These are phyloP conservation scores for Laothoe populi DNA, from an alignment of 2,888 invertebrate genomes.

Conservation along the genomic window DNA sequence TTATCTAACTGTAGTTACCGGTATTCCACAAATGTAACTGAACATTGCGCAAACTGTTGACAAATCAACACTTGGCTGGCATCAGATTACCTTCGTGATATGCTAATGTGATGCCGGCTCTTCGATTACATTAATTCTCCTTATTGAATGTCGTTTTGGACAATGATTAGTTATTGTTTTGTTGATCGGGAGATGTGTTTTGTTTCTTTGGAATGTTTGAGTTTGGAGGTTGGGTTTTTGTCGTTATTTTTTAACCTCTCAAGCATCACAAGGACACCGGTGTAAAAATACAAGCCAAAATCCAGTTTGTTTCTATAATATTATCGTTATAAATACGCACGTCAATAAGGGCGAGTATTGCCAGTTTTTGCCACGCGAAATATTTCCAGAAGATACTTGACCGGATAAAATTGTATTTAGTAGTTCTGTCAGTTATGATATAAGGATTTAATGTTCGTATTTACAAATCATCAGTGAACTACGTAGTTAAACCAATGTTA, in stretches of 20 bases:
- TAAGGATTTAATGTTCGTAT: no score
- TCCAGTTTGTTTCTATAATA: no score
- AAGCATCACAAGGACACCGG: no score
- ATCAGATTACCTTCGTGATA: slow-evolving; percentile 48
- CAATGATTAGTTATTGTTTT: slow-evolving; percentile 30
- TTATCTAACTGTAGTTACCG: neutral
- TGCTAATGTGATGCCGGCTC: slow-evolving; percentile 40
- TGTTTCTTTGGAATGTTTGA: slow-evolving; percentile 19
- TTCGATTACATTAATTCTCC: slow-evolving; percentile 36
- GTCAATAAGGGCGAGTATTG: no score
- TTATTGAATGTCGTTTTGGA: slow-evolving; percentile 28
- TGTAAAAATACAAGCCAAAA: no score
- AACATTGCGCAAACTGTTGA: slow-evolving; percentile 38
- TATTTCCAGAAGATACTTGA: no score
- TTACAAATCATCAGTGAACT: no score
- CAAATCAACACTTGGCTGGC: slow-evolving; percentile 51
- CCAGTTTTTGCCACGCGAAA: no score
- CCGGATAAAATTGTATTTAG: no score
- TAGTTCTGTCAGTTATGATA: no score
- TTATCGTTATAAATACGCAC: no score
- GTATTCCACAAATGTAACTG: slow-evolving; percentile 18
- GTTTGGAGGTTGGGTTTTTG: neutral
- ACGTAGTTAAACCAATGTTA: no score
- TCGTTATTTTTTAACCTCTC: neutral
- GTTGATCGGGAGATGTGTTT: slow-evolving; percentile 15